Base-by-base conservation (phyloP, 1,140 invertebrate genomes). In the Bathynomus jamesi region DNA sequence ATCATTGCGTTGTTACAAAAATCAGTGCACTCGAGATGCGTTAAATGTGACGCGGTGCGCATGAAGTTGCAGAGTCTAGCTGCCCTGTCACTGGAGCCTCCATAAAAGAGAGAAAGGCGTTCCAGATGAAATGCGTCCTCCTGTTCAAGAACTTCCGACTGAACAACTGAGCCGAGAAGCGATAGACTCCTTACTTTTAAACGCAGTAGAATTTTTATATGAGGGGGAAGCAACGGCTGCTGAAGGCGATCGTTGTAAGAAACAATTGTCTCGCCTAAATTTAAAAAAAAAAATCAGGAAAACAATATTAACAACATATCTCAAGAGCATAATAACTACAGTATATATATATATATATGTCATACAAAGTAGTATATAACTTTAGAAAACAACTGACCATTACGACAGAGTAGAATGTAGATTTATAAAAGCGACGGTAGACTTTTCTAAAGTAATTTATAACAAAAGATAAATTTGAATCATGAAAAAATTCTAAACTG, bases 1-100 rank as follows among this genome's bases (percentile, higher is more conserved):
- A 77, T 64, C 76, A 77, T 77, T 27, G 67, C 61, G 32, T 77
- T 72, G 70, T 74, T 74, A 64, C 76, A 77, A 63, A 77, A 77
- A 40, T 77, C 76, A 10, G 72, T 74, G 70, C 76, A 77, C 24
- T 27, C 32, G 28, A 77, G 68, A 32, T 71, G 65, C 46, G 76
- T 77, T 21, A 77, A 67, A 25, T 61, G 64, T 0, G 27, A 27
- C 8, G 70, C 67, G 11, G 70, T 70, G 66, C 31, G 53, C 13
- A 77, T 61, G 70, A 77, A 77, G 60, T 32, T 66, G 70, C 74
- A 74, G 5, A 77, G 70, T 17, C 61, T 68, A 1, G 72, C 67
- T n/a, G 72, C 76, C 8, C 72, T 31, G 27, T 74, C 76, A 4
- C 76, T 72, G 24, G 70, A 74, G 32, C 76, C 76, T 28, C 72